phyloP scores from a whole-genome alignment of 2,888 invertebrate species.

The Torymus texanus region DNA sequence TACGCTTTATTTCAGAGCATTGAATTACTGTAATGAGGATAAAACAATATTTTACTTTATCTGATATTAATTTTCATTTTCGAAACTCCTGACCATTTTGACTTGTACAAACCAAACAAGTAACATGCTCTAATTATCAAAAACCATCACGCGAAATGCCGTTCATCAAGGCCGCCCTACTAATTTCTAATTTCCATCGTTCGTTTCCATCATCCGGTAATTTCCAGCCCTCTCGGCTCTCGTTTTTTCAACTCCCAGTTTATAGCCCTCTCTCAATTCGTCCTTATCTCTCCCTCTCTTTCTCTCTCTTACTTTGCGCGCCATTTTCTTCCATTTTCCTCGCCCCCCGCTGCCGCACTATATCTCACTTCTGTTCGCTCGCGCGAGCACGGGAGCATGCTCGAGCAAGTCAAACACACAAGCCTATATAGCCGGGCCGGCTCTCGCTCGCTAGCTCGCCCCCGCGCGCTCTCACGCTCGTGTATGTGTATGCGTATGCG shows the following conservation, averaged over 20 bases:
- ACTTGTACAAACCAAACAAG: neutral
- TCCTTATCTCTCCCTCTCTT: slow-evolving; percentile 44
- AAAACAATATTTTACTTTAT: too few species aligned
- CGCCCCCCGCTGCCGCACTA: slow-evolving; percentile 13
- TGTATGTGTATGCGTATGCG: neutral
- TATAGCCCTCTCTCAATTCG: slow-evolving; percentile 25
- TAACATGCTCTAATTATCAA: neutral
- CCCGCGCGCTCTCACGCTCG: neutral
- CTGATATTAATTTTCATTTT: too few species aligned
- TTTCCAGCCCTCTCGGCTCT: neutral
- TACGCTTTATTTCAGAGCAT: too few species aligned
- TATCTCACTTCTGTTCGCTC: slow-evolving; percentile 46
- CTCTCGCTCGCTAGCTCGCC: too few species aligned
- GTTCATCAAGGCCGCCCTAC: neutral
- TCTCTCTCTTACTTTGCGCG: slow-evolving; percentile 33
- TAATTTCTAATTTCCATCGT: neutral
- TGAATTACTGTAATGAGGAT: too few species aligned
- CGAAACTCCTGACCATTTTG: too few species aligned
- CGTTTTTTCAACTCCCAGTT: slow-evolving; percentile 9
- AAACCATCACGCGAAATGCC: too few species aligned
- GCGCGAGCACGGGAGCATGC: slow-evolving; percentile 36
- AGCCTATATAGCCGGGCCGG: neutral
- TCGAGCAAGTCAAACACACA: slow-evolving; percentile 47
- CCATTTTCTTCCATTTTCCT: slow-evolving; percentile 48
- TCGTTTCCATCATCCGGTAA: neutral